Conservation (phyloP, 92 coral and sea anemone genomes). For the Parazoanthus atlanticus region DNA sequence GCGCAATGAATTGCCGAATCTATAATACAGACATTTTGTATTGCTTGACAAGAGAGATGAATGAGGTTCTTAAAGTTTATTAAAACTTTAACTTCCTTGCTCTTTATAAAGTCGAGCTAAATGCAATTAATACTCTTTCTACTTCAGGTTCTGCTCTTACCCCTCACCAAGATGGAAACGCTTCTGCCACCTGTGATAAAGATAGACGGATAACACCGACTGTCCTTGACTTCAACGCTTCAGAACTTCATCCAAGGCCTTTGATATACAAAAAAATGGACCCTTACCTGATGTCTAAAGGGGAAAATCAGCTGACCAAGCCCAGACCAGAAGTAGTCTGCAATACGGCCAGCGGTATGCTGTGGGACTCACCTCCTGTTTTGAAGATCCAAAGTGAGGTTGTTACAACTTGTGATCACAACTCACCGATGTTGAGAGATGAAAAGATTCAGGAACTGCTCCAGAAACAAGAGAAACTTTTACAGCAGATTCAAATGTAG, state of each 20-base stretch:
- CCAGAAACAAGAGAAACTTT: constrained; percentile 19
- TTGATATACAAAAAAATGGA: background rate
- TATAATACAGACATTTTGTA: too few species aligned
- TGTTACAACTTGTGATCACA: constrained; percentile 1
- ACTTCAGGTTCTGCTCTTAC: background rate
- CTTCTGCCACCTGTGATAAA: background rate
- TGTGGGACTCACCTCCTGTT: background rate
- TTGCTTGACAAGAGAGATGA: too few species aligned
- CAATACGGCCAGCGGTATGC: background rate
- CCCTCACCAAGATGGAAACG: background rate
- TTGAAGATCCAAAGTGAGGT: background rate
- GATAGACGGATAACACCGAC: background rate
- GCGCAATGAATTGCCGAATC: too few species aligned
- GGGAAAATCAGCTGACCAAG: background rate
- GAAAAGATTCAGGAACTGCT: constrained; percentile 20
- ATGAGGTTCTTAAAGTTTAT: too few species aligned
- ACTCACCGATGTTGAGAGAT: background rate
- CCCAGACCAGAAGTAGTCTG: background rate
- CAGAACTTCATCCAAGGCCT: background rate
- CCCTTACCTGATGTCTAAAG: background rate
- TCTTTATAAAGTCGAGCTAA: background rate
- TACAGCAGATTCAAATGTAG: background rate
- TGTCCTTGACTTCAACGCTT: background rate
- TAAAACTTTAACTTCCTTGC: background rate
- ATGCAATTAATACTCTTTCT: too few species aligned